A percentile compares a stretch with the other conserved stretches of the same genome.
Evolutionary conservation across 2,113 vertebrate species (phyloP).

Genomic region (Gymnorhina tibicen): DNA sequence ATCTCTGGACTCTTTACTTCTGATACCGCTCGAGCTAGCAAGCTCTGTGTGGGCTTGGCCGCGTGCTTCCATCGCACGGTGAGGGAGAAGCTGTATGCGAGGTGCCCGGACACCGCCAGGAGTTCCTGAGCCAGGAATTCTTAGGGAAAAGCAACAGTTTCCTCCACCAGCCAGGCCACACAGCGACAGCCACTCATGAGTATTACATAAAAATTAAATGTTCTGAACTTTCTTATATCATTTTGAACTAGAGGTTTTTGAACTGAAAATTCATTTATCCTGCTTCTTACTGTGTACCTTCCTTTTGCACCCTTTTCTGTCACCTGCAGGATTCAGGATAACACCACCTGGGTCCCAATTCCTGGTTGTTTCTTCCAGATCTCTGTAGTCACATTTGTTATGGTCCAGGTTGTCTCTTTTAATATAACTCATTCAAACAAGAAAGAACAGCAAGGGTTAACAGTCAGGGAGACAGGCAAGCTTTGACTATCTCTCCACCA

Average conservation of each 20-base stretch:
- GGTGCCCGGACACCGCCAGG: no score
- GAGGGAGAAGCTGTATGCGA: no score
- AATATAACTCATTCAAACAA: neutral
- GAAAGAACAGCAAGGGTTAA: neutral
- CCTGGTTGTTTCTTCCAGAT: neutral
- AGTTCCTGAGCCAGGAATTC: no score
- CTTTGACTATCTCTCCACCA: neutral
- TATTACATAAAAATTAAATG: neutral
- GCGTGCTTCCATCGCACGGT: no score
- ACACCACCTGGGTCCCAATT: neutral
- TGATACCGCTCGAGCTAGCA: no score
- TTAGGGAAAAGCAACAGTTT: no score
- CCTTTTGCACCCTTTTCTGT: accelerated
- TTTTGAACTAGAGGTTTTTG: neutral
- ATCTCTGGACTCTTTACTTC: no score
- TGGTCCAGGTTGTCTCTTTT: neutral
- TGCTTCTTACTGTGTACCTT: neutral
- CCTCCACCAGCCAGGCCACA: no score
- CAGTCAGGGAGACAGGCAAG: neutral
- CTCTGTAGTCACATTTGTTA: neutral
- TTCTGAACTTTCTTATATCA: neutral
- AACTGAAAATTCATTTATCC: neutral
- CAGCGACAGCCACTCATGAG: accelerated
- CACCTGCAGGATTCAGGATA: neutral
- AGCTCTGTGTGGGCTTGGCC: no score